A percentile compares a stretch with the other conserved stretches of the same genome.
phyloP scores from a whole-genome alignment of 2,888 invertebrate species.

The Drosophila kambysellisi region DNA sequence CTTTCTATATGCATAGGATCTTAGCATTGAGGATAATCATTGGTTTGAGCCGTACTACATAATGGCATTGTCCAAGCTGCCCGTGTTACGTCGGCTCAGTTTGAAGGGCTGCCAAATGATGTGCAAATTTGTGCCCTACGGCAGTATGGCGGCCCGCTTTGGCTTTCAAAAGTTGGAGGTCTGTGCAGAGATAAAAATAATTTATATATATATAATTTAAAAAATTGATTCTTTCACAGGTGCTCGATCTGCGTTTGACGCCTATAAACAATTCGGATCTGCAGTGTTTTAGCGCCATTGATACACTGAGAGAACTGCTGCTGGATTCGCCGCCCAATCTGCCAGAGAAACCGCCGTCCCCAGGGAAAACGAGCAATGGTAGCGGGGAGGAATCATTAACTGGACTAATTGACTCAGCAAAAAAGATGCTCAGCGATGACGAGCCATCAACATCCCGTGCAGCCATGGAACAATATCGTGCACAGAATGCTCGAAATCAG shows the following conservation, averaged over 20 bases:
- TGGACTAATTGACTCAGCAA: conserved; percentile 18
- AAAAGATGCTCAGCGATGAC: conserved; percentile 56
- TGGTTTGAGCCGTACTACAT: conserved; percentile 92
- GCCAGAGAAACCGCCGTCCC: conserved; percentile 18
- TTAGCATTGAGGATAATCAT: conserved; percentile 90
- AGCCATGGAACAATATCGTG: conserved; percentile 64
- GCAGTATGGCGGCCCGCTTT: conserved; percentile 90
- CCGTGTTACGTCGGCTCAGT: conserved; percentile 87
- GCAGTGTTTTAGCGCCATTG: conserved; percentile 87
- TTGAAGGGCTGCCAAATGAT: conserved; percentile 89
- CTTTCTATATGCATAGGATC: conserved; percentile 85
- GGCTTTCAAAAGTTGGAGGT: conserved; percentile 86
- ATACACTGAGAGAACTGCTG: conserved; percentile 86
- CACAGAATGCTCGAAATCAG: conserved; percentile 44
- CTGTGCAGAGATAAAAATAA: background rate
- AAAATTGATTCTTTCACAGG: conserved; percentile 75
- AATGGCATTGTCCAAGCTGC: conserved; percentile 90
- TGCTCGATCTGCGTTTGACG: conserved; percentile 87
- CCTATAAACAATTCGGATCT: conserved; percentile 87
- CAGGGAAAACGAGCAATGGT: conserved; percentile 43
- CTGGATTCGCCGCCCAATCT: conserved; percentile 83
- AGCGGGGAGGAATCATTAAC: conserved; percentile 34
- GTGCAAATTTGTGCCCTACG: conserved; percentile 91
- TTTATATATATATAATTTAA: background rate
- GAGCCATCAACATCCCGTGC: conserved; percentile 70